phyloP scores from a whole-genome alignment of 2,888 invertebrate species.

The Agonum fuliginosum region DNA sequence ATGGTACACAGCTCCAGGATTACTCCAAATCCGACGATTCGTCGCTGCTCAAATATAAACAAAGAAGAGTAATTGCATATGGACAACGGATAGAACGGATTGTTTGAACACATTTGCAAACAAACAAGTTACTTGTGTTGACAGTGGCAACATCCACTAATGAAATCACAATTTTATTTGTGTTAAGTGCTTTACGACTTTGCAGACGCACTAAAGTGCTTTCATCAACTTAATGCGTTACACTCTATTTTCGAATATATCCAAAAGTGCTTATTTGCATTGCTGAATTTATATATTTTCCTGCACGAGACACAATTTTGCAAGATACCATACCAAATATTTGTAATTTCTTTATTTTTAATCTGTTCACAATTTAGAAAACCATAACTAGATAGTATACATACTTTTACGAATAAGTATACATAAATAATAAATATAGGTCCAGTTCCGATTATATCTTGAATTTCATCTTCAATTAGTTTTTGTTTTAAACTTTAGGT shows the following conservation, averaged over 20 bases:
- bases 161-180: constrained; percentile 36
- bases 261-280: background rate
- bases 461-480: too few relatives aligned
- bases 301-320: too few relatives aligned
- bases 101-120: constrained; percentile 40
- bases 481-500: too few relatives aligned
- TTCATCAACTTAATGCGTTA: constrained; percentile 2
- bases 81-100: constrained; percentile 40
- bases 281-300: background rate
- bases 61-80: constrained; percentile 52
- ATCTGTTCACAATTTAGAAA: too few relatives aligned
- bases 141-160: constrained; percentile 19
- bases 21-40: constrained; percentile 40
- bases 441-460: too few relatives aligned
- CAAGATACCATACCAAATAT: too few relatives aligned
- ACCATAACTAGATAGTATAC: too few relatives aligned
- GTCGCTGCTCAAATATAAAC: constrained; percentile 46
- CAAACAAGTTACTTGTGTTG: constrained; percentile 38
- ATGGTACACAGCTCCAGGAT: constrained; percentile 46
- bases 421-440: too few relatives aligned
- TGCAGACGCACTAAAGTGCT: constrained; percentile 10
- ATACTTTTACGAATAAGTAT: too few relatives aligned
- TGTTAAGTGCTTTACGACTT: constrained; percentile 27
- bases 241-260: too few relatives aligned
- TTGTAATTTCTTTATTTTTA: too few relatives aligned